Evolutionary conservation across 2,888 invertebrate genomes (phyloP).

Genomic region (Watsonalla cultraria): DNA sequence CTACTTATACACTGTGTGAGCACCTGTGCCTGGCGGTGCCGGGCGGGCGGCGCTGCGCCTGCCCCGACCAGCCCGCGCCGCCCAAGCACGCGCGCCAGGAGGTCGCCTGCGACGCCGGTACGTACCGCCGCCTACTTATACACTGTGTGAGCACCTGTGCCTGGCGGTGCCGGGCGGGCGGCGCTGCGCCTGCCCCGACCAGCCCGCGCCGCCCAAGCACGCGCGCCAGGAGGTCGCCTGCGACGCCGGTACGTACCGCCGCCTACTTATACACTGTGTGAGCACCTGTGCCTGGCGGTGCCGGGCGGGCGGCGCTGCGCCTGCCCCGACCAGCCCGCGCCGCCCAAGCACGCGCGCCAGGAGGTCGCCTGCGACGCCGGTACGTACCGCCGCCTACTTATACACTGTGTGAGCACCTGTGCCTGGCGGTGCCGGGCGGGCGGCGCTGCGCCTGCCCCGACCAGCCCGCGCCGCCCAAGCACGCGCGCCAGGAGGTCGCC

Average conservation of each 20-base stretch:
- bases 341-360: slow-evolving; percentile 76
- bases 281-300: no score
- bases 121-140: slow-evolving; percentile 11
- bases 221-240: slow-evolving; percentile 84
- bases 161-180: no score
- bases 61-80: slow-evolving; percentile 79
- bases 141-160: no score
- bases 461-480: slow-evolving; percentile 72
- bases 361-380: slow-evolving; percentile 90
- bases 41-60: no score
- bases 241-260: slow-evolving; percentile 82
- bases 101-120: slow-evolving; percentile 88
- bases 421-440: no score
- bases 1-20: no score
- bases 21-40: no score
- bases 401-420: no score
- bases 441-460: slow-evolving; percentile 70
- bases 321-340: slow-evolving; percentile 79
- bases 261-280: no score
- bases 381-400: slow-evolving; percentile 31
- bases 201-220: slow-evolving; percentile 70
- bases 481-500: slow-evolving; percentile 80
- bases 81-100: slow-evolving; percentile 81
- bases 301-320: no score
- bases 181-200: slow-evolving; percentile 74